These are phyloP conservation scores for Eriosoma lanigerum DNA, from an alignment of 1,140 invertebrate genomes.

Conservation along the genomic window DNA sequence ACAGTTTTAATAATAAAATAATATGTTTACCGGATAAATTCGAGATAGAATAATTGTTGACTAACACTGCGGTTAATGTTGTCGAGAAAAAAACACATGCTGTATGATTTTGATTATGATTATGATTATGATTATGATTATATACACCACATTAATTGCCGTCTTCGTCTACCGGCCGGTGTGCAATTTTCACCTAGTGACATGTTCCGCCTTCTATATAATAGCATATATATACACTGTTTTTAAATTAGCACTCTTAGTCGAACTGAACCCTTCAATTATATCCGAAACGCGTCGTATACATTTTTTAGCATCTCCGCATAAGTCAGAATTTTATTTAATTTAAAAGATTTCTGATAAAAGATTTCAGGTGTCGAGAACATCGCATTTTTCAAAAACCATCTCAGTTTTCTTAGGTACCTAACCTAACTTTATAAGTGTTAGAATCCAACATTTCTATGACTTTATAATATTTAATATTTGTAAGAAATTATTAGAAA, in stretches of 20 bases:
- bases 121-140: slow-evolving; percentile 31
- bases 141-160: slow-evolving; percentile 14
- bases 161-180: slow-evolving; percentile 12
- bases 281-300: background rate
- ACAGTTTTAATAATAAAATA: background rate
- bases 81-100: background rate
- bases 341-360: too few relatives aligned
- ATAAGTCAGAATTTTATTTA: too few relatives aligned
- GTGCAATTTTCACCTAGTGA: slow-evolving; percentile 40
- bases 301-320: too few relatives aligned
- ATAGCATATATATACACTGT: background rate
- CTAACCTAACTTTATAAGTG: too few relatives aligned
- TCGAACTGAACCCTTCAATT: slow-evolving; percentile 27
- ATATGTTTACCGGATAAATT: background rate
- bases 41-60: background rate
- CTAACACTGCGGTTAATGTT: background rate
- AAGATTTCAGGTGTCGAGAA: too few relatives aligned
- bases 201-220: slow-evolving; percentile 28
- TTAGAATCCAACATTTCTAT: too few relatives aligned
- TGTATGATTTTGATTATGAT: slow-evolving; percentile 17
- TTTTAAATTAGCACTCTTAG: slow-evolving; percentile 34
- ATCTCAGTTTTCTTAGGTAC: too few relatives aligned
- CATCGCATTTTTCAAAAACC: too few relatives aligned
- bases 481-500: too few relatives aligned
- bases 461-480: too few relatives aligned